Evolutionary conservation across 2,113 vertebrate species (phyloP), one percentile per base, ranked within the genome.

Genomic region (Chaetodon trifascialis): DNA sequence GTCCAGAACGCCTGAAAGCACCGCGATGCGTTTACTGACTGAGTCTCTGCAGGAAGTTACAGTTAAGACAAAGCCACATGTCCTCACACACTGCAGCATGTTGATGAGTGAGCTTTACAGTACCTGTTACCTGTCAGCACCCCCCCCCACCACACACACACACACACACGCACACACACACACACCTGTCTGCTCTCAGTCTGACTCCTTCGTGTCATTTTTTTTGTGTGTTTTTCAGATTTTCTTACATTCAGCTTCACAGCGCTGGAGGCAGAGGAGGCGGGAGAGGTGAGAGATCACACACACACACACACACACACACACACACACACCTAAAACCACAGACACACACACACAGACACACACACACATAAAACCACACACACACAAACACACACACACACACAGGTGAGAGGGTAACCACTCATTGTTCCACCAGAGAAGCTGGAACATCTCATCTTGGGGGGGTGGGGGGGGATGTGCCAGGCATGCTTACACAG

Each of bases 221-320:
- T 47, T 47, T 47, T 47, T 75, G 30, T 83, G 63, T 84, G 25
- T 81, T 25, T 84, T 86, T 30, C 75, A 94, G 92, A 87, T 94
- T 91, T 86, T 80, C 85, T 83, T 78, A 79, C 78, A 60, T 68
- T 82, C 68, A 82, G 80, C 62, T 79, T 80, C 78, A 79, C 80
- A 47, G 63, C 30, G 36, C 58, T 83, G 87, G 76, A 86, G 70
- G 73, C 72, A 76, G 78, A 78, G 54, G 79, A 90, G 63, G 83
- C 12, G 14, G 74, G 25, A 52, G 54, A 85, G 86, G 83, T 72
- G 81, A 83, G 86, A 60, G 62, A 70, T 42, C 36, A 55, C 0
- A 66, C 51, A 68, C 44, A 67, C 42, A 59, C 38, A 67, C 68
- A 84, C 54, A 76, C 40, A 81, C 51, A 67, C 62, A 69, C 47